Conservation (phyloP, 2,888 invertebrate genomes). For the Creontiades dilutus region DNA sequence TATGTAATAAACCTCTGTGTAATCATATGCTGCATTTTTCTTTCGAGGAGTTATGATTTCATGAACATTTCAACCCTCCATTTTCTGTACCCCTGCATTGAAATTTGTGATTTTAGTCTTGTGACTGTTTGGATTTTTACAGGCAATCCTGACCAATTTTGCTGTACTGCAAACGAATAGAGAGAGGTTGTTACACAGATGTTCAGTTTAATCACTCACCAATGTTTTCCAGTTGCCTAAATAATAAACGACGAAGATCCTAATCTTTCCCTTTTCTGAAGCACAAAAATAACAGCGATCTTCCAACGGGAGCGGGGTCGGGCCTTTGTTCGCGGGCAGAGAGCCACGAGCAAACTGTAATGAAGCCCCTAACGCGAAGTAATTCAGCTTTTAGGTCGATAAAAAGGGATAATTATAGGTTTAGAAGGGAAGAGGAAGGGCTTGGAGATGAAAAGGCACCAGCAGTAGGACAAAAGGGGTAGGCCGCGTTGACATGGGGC, state of each 20-base stretch:
- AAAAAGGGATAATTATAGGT: conserved; percentile 68
- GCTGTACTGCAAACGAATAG: too few relatives aligned
- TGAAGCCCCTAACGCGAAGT: conserved; percentile 65
- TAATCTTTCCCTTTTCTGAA: conserved; percentile 23
- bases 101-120: too few relatives aligned
- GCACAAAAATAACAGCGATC: conserved; percentile 45
- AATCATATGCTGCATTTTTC: too few relatives aligned
- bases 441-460: conserved; percentile 35
- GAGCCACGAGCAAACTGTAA: conserved; percentile 52
- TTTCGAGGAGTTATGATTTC: too few relatives aligned
- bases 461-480: conserved; percentile 41
- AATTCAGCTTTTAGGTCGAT: conserved; percentile 68
- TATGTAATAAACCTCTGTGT: too few relatives aligned
- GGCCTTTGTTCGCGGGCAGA: conserved; percentile 57
- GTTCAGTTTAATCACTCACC: conserved; percentile 16
- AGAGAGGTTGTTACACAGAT: not conserved
- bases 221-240: not conserved
- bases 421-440: not conserved
- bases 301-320: not conserved
- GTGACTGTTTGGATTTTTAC: too few relatives aligned
- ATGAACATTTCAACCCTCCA: too few relatives aligned
- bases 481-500: conserved; percentile 8
- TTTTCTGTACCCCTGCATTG: too few relatives aligned
- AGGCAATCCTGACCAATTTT: too few relatives aligned
- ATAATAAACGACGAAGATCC: conserved; percentile 32